phyloP scores from a whole-genome alignment of 2,888 invertebrate genomes.

The Gisinianus flammeolus region DNA sequence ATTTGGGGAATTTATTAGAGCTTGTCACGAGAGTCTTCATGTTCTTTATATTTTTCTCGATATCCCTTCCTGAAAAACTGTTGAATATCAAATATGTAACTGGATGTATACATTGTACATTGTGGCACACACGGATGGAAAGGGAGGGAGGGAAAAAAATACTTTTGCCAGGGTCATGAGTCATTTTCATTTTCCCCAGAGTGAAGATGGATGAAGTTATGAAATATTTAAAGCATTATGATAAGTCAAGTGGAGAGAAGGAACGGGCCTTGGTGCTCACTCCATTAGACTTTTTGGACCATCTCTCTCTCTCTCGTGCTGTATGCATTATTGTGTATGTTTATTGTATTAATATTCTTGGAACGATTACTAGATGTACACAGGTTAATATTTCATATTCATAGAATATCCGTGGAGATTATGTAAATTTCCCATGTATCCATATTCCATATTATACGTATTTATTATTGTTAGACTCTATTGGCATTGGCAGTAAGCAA shows the following conservation, averaged over 20 bases:
- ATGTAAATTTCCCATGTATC: background rate
- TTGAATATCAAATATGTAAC: background rate
- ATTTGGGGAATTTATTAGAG: slow-evolving; percentile 43
- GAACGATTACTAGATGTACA: background rate
- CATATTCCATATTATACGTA: background rate
- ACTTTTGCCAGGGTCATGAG: background rate
- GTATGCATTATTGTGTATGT: background rate
- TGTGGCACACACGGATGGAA: too few species aligned
- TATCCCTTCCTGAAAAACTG: background rate
- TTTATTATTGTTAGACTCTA: background rate
- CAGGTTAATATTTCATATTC: background rate
- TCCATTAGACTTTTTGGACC: background rate
- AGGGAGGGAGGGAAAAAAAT: too few species aligned
- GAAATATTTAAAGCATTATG: slow-evolving; percentile 15
- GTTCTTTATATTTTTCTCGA: background rate
- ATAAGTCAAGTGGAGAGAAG: slow-evolving; percentile 1
- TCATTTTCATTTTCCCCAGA: background rate
- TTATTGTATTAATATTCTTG: slow-evolving; percentile 3
- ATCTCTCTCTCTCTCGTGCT: background rate
- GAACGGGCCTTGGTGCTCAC: background rate
- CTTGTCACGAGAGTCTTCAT: slow-evolving; percentile 40
- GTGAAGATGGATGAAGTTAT: background rate
- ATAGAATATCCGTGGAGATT: background rate
- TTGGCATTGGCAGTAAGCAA: too few species aligned
- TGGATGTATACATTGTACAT: background rate